These are phyloP conservation scores for Napeogenes inachia DNA, from an alignment of 2,888 invertebrate species.

Conservation along the genomic window DNA sequence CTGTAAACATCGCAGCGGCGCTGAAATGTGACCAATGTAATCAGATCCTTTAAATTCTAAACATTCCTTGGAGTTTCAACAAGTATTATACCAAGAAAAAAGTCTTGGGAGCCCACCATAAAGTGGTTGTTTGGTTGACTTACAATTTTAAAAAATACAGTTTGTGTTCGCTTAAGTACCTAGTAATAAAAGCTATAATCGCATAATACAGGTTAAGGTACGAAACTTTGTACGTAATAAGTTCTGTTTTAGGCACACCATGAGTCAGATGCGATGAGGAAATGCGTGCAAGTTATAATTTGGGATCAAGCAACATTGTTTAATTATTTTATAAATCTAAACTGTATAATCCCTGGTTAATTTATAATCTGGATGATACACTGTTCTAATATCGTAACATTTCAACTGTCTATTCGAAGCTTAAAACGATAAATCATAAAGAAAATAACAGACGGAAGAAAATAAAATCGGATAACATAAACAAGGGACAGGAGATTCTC, in stretches of 20 bases:
- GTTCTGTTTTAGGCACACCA: slow-evolving; percentile 71
- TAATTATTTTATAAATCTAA: slow-evolving; percentile 66
- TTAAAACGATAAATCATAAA: no score
- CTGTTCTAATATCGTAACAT: no score
- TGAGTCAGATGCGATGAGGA: slow-evolving; percentile 74
- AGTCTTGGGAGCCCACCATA: slow-evolving; percentile 43
- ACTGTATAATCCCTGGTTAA: slow-evolving; percentile 28
- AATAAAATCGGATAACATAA: no score
- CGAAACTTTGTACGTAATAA: slow-evolving; percentile 59
- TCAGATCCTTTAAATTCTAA: slow-evolving; percentile 44
- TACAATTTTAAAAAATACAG: slow-evolving; percentile 40
- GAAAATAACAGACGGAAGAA: no score
- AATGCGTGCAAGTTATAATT: slow-evolving; percentile 75
- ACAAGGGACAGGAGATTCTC: no score
- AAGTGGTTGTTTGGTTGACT: slow-evolving; percentile 44
- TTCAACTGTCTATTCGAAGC: no score
- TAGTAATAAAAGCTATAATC: slow-evolving; percentile 37
- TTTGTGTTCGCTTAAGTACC: slow-evolving; percentile 20
- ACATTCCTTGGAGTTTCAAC: slow-evolving; percentile 37
- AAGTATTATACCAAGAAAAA: slow-evolving; percentile 36
- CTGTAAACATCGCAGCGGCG: slow-evolving; percentile 70
- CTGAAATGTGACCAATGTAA: slow-evolving; percentile 51
- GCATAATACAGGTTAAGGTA: slow-evolving; percentile 17
- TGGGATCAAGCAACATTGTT: slow-evolving; percentile 69
- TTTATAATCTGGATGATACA: background rate